A percentile compares a stretch with the other conserved stretches of the same genome.
These are phyloP conservation scores for Acanthoscelides obtectus DNA, from an alignment of 2,888 invertebrate genomes.

Conservation along the genomic window DNA sequence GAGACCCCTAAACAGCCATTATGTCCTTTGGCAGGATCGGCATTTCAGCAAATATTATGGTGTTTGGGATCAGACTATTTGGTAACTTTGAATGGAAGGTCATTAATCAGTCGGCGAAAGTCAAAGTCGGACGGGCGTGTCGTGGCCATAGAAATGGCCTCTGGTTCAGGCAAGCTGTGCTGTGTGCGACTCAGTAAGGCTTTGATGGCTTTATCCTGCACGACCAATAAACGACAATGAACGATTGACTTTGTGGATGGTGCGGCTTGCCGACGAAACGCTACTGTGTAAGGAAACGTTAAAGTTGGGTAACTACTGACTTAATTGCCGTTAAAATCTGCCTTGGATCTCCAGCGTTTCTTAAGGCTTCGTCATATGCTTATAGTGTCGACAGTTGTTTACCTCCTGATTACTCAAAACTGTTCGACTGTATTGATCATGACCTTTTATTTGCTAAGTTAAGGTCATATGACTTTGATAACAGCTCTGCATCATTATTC, in stretches of 20 bases:
- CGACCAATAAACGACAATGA: slow-evolving; percentile 1
- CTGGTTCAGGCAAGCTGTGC: not conserved
- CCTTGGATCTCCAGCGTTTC: not conserved
- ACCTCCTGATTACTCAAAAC: too few species aligned
- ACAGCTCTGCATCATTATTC: too few species aligned
- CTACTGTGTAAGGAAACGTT: not conserved
- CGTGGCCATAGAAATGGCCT: not conserved
- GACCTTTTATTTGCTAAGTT: too few species aligned
- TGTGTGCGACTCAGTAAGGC: not conserved
- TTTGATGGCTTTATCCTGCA: slow-evolving; percentile 1
- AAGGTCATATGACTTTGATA: too few species aligned
- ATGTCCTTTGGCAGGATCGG: not conserved
- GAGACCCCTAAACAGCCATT: slow-evolving; percentile 1
- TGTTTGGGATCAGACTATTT: not conserved
- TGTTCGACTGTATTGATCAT: too few species aligned
- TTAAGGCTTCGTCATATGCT: too few species aligned
- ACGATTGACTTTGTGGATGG: not conserved
- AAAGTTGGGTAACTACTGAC: not conserved
- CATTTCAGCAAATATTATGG: slow-evolving; percentile 2
- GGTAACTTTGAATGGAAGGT: not conserved
- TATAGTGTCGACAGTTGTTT: too few species aligned
- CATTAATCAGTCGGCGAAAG: not conserved
- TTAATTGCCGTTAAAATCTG: not conserved
- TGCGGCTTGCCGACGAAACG: not conserved
- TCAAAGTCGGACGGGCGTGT: not conserved